A percentile compares a stretch with the other conserved stretches of the same genome.
phyloP scores from a whole-genome alignment of 2,113 vertebrate genomes.

The Crocuta crocuta region DNA sequence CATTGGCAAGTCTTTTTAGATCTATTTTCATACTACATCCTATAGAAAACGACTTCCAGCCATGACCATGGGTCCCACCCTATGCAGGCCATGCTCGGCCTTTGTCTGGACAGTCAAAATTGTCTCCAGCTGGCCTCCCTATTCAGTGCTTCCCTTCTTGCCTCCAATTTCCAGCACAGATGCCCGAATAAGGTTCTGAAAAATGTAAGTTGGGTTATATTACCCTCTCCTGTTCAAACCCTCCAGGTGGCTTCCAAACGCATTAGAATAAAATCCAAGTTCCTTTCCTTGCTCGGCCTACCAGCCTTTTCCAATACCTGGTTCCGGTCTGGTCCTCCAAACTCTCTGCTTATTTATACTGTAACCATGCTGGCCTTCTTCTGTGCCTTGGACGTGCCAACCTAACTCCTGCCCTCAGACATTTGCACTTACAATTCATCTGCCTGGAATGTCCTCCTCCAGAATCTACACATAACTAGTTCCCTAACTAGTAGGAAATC shows the following conservation, averaged over 20 bases:
- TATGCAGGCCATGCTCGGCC: background rate
- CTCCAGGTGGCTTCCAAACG: background rate
- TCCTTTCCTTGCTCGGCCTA: background rate
- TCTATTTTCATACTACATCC: background rate
- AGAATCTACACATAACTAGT: background rate
- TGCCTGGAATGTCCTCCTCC: background rate
- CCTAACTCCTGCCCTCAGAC: background rate
- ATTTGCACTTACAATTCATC: background rate
- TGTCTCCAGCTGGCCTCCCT: background rate
- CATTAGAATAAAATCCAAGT: background rate
- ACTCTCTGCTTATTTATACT: background rate
- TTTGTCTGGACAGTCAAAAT: background rate
- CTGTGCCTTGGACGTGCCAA: background rate
- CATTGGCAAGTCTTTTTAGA: background rate
- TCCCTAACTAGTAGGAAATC: background rate
- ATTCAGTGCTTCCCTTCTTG: background rate
- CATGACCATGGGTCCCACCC: rapidly evolving
- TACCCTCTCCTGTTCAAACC: background rate
- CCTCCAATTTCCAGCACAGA: background rate
- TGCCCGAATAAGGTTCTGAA: background rate
- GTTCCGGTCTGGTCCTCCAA: background rate
- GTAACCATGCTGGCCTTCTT: background rate
- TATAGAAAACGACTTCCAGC: too few species aligned
- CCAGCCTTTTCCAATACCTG: background rate
- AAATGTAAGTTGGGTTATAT: background rate